Evolutionary conservation across 2,888 invertebrate species (phyloP).

Genomic region (Ophraella communa): DNA sequence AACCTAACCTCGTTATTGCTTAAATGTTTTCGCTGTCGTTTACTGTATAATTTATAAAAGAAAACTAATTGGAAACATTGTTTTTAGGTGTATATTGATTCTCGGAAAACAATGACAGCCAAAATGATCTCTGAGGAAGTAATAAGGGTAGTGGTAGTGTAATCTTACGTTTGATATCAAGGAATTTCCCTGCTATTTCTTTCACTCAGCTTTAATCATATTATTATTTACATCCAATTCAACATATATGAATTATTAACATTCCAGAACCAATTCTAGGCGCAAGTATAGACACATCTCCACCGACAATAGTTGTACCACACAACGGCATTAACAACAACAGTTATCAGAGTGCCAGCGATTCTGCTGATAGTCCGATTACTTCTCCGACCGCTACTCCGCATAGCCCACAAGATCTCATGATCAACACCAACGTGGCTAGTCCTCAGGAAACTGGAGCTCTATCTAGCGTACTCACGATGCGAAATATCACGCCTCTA

Average conservation of each 20-base stretch:
- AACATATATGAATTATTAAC: slow-evolving; percentile 37
- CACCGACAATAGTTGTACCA: slow-evolving; percentile 54
- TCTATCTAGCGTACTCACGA: slow-evolving; percentile 58
- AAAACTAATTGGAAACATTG: no score
- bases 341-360: slow-evolving; percentile 64
- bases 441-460: slow-evolving; percentile 56
- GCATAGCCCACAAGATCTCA: slow-evolving; percentile 57
- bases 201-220: no score
- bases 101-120: no score
- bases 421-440: slow-evolving; percentile 55
- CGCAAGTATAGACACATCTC: slow-evolving; percentile 60
- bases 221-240: no score
- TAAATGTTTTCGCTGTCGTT: no score
- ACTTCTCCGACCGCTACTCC: slow-evolving; percentile 61
- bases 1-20: no score
- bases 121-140: no score
- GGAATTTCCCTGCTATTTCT: no score
- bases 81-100: no score
- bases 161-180: no score
- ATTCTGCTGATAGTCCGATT: slow-evolving; percentile 64
- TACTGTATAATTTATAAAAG: no score
- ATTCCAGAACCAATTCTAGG: slow-evolving; percentile 55
- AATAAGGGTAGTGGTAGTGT: no score
- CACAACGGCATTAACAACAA: slow-evolving; percentile 50
- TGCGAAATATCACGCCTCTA: slow-evolving; percentile 60